Base-by-base conservation (phyloP, 1,140 invertebrate genomes). In the Magallana gigas region DNA sequence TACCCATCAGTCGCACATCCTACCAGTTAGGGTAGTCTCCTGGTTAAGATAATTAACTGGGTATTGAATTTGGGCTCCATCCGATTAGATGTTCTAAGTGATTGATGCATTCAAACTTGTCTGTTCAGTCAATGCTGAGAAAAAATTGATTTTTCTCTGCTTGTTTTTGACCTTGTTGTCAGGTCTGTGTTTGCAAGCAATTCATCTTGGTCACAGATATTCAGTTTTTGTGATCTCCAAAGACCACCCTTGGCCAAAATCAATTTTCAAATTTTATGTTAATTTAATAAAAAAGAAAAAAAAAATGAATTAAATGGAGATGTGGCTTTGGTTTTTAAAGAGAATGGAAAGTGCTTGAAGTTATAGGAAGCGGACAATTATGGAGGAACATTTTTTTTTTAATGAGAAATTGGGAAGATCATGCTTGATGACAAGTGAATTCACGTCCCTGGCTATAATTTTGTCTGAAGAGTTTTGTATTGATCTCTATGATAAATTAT, bases 71-170 rank as follows among this genome's bases (percentile, higher is more conserved):
- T 1, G 68, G 23, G 68, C 36, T 76, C 68, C 68, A 76, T 76
- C 68, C 68, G 68, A 29, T 76, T 29, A 36, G 9, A 36, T 36
- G 9, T 8, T 76, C 23, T 29, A 9, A 8, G 23, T 76, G 68
- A 76, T 48, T 76, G 68, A 76, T 76, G 68, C 68, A 76, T 76
- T 76, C 68, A 76, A 76, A 76, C 68, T 76, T 76, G 68, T 29
- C 68, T 29, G 11, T 76, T 18, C 23, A 48, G 8, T 76, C 68
- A 36, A 48, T 29, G 12, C 60, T 8, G 68, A 76, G 23, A 23
- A 29, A 76, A 29, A 76, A 36, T 12, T 48, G 68, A 76, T 76
- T 76, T 76, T 12, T 29, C 36, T 29, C 68, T 76, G 68, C 68
- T 76, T 76, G 36, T 76, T 76, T 48, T 76, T 23, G 23, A 23